These are phyloP conservation scores for Xanthorhoe spadicearia DNA, from an alignment of 2,888 invertebrate genomes.

Conservation along the genomic window DNA sequence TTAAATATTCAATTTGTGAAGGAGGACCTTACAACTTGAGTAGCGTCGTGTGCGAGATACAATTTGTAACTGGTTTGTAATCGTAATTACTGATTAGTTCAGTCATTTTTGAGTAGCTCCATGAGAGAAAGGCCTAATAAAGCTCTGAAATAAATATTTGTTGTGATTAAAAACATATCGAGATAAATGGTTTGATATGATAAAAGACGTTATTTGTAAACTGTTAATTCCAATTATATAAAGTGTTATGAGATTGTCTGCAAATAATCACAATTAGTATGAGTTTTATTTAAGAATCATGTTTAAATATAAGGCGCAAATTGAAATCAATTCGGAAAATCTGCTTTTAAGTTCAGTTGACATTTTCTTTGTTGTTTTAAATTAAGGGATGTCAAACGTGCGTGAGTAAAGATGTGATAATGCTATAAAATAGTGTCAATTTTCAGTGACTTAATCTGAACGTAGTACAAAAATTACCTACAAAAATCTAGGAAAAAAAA, in stretches of 20 bases:
- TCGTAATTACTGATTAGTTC: too few relatives aligned
- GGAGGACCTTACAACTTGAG: too few relatives aligned
- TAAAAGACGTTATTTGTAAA: slow-evolving; percentile 4
- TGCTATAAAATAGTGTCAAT: slow-evolving; percentile 49
- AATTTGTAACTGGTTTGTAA: too few relatives aligned
- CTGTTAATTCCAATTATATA: slow-evolving; percentile 3
- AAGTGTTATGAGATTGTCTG: slow-evolving; percentile 15
- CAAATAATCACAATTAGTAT: slow-evolving; percentile 19
- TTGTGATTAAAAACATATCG: slow-evolving; percentile 15
- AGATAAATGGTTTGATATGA: not conserved
- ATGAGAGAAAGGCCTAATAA: too few relatives aligned
- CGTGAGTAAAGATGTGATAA: slow-evolving; percentile 45
- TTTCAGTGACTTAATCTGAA: slow-evolving; percentile 43
- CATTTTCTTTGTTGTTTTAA: slow-evolving; percentile 33
- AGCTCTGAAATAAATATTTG: not conserved
- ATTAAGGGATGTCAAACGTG: slow-evolving; percentile 31
- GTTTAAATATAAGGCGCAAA: not conserved
- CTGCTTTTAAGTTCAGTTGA: slow-evolving; percentile 7
- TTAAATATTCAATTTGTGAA: too few relatives aligned
- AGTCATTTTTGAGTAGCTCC: too few relatives aligned
- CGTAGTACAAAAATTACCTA: slow-evolving; percentile 52
- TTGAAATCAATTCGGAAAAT: slow-evolving; percentile 8
- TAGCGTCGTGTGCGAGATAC: too few relatives aligned
- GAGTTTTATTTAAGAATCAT: slow-evolving; percentile 17
- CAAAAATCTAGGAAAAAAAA: slow-evolving; percentile 28